Percentiles rank a stretch among this genome's conserved stretches.
These are phyloP conservation scores for Channa striata DNA, from an alignment of 2,797 vertebrate species.

Conservation along the genomic window DNA sequence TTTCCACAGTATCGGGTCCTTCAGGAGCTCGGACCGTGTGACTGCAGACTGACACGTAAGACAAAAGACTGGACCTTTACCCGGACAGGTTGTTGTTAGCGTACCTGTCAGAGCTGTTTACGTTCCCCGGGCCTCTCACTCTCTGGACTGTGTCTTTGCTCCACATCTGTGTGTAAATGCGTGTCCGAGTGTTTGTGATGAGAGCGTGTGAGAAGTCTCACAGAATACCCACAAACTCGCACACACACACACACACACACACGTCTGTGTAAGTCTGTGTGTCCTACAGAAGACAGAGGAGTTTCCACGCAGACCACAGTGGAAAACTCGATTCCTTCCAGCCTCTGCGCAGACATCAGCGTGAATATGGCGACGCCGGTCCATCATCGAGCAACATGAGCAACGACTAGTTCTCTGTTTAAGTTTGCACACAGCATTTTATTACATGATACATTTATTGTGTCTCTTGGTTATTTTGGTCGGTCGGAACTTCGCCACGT, in stretches of 20 bases:
- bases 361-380: not conserved
- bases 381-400: not conserved
- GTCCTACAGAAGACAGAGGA: conserved; percentile 17
- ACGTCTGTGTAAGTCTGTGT: not conserved
- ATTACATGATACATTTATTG: not conserved
- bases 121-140: conserved; percentile 18
- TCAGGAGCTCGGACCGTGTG: not conserved
- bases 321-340: conserved; percentile 27
- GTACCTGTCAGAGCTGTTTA: conserved; percentile 65
- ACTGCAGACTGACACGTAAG: not conserved
- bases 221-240: not conserved
- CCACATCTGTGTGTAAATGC: conserved; percentile 28
- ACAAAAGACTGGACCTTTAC: conserved; percentile 12
- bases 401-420: not conserved
- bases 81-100: conserved; percentile 46
- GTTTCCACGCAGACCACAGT: conserved; percentile 7
- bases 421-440: not conserved
- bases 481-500: conserved; percentile 20
- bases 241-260: not conserved
- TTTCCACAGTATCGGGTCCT: conserved; percentile 6
- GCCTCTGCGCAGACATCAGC: not conserved
- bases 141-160: conserved; percentile 61
- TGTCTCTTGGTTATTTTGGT: conserved; percentile 4
- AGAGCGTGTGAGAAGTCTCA: conserved; percentile 24
- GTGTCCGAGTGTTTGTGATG: conserved; percentile 27